Base-by-base conservation (phyloP, 2,113 vertebrate species). In the Tenrec ecaudatus region DNA sequence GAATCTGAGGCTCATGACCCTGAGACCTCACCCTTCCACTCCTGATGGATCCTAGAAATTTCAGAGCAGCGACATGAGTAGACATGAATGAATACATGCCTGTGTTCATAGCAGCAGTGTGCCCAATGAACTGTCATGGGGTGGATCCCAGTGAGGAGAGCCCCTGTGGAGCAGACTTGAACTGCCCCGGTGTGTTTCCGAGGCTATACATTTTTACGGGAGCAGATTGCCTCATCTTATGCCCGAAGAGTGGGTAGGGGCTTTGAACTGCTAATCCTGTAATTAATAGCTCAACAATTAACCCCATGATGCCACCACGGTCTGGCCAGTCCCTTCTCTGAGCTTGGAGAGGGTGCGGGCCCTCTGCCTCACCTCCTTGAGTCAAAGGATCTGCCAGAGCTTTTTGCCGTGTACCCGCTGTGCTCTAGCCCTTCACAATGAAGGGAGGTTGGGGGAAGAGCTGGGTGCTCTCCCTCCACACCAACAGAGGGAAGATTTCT, bases 341-440 rank as follows among this genome's bases (percentile, higher is more conserved):
- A 89, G 33, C 27, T 81, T 68, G n/a, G 40, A 78, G 20, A 43
- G 87, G 85, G 57, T 66, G 47, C 25, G 43, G 20, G 20, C 33
- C 2, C 80, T 80, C 33, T 76, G 57, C 17, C 40, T 95, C 27
- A 43, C 53, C 15, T 43, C 58, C 43, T 47, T 66, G 62, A 66
- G 60, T 58, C 14, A 86, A 94, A n/a, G 53, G 88, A n/a, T 0
- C 8, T 95, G 84, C 57, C 81, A 71, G 23, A 86, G 77, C 36
- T 86, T 69, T 68, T 69, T 20, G 47, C 76, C 43, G 40, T n/a
- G 47, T 78, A 62, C 5, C 43, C 10, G 43, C 43, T 47, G 43
- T 47, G 43, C 43, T 10, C 43, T 47, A 47, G 43, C 43, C 12
- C 20, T 86, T 62, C 47, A 38, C 29, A 33, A 60, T 75, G 3